Conservation (phyloP, 1,140 invertebrate species). For the Berghia stephanieae region DNA sequence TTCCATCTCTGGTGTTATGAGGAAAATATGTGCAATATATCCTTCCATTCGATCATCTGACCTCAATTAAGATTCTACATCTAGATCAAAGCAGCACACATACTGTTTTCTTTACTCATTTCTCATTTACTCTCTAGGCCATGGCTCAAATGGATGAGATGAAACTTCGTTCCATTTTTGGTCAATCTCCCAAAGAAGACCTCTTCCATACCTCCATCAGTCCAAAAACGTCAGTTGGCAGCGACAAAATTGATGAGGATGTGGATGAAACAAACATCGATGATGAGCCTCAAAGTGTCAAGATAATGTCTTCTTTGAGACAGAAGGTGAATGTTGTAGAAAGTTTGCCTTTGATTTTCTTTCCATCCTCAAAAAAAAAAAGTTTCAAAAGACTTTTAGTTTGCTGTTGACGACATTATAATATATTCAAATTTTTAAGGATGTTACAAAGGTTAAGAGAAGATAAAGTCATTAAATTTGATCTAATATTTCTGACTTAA, state of each 20-base stretch:
- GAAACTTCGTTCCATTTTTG: constrained; percentile 39
- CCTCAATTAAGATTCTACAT: no score
- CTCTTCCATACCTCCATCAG: neutral
- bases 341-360: neutral
- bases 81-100: no score
- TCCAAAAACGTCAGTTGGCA: neutral
- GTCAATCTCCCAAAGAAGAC: neutral
- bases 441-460: no score
- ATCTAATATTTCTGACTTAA: no score
- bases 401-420: no score
- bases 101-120: no score
- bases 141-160: constrained; percentile 50
- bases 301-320: constrained; percentile 18
- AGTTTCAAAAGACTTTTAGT: no score
- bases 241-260: neutral
- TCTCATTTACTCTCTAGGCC: constrained; percentile 41
- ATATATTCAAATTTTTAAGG: no score
- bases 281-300: constrained; percentile 38
- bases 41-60: no score
- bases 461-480: no score
- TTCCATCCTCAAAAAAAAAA: neutral
- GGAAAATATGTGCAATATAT: no score
- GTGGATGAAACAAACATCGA: constrained; percentile 37
- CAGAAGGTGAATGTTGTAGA: neutral
- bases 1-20: no score